Evolutionary conservation across 1,140 invertebrate genomes (phyloP), one percentile per base, ranked within the genome.

Genomic region (Drosophila navojoa): DNA sequence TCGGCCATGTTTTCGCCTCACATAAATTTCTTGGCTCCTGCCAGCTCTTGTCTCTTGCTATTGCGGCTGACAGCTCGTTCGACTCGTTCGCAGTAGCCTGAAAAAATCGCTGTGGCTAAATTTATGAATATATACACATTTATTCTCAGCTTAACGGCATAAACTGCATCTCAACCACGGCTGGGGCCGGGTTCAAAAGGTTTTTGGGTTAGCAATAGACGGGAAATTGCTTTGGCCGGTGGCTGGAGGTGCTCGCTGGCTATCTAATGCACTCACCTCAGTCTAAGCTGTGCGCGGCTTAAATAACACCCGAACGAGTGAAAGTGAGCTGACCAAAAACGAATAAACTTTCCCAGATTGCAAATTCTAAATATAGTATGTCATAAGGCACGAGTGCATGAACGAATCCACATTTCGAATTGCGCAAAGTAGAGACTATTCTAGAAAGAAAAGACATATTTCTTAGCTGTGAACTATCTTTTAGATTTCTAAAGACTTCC

Each of bases 181-280:
- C 7, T 66, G 59, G 27, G 27, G 22, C 44, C 54, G 38, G 61
- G 68, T 68, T 85, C 52, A 74, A 69, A 73, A 79, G 82, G 76
- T 79, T 87, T 86, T 71, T 71, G 72, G 76, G 76, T 82, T 75
- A 70, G 27, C 67, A 57, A 64, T 79, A 27, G 77, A 81, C 60
- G 59, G 75, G 54, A 86, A 81, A 87, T 78, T 61, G 71, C 45
- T 66, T 69, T 63, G 54, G 77, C 55, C 42, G 29, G 44, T 66
- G 50, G 57, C 64, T 50, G 57, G 53, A 57, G 71, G 67, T 68
- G 58, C 15, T 58, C 25, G 55, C 27, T 42, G 61, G 40, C 49
- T 57, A 42, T 78, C 64, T 52, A 67, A 70, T 44, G 50, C n/a
- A 47, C 27, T 47, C 15, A 6, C 13, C 38, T 58, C 61, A 63